A percentile compares a stretch with the other conserved stretches of the same genome.
These are phyloP conservation scores for Lithodes maja DNA, from an alignment of 2,888 invertebrate species.

Conservation along the genomic window DNA sequence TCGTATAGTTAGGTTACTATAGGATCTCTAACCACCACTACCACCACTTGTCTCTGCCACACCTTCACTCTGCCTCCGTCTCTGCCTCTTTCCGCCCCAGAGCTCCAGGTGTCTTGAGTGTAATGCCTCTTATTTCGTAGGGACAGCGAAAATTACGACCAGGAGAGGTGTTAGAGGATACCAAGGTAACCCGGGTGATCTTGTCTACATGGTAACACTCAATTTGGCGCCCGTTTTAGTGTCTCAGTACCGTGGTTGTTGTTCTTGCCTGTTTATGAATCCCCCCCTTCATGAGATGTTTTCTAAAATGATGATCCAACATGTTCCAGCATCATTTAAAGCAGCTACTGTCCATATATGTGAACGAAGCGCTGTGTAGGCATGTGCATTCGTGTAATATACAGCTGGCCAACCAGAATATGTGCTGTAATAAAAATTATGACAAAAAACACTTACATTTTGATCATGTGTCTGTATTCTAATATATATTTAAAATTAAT, in stretches of 20 bases:
- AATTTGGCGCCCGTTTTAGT: constrained; percentile 8
- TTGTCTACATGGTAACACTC: constrained; percentile 55
- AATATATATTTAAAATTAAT: too few relatives aligned
- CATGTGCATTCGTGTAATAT: constrained; percentile 39
- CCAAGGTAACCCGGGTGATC: constrained; percentile 65
- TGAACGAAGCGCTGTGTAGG: constrained; percentile 35
- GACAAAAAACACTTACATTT: too few relatives aligned
- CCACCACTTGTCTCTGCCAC: too few relatives aligned
- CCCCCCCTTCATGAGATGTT: background rate
- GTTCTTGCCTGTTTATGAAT: constrained; percentile 38
- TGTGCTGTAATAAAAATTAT: background rate
- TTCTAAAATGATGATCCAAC: background rate
- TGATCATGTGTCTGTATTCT: too few relatives aligned
- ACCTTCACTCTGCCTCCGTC: background rate
- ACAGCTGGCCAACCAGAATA: background rate
- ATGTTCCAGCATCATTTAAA: constrained; percentile 8
- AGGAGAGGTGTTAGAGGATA: constrained; percentile 69
- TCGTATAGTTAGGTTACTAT: too few relatives aligned
- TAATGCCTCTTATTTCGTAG: constrained; percentile 59
- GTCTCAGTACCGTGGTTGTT: constrained; percentile 19
- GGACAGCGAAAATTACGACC: constrained; percentile 70
- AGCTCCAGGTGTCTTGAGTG: constrained; percentile 10
- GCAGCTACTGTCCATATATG: constrained; percentile 36
- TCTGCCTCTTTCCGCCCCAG: background rate
- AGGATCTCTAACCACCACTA: too few relatives aligned